Evolutionary conservation across 2,797 vertebrate species (phyloP).

Genomic region (Monodelphis domestica): DNA sequence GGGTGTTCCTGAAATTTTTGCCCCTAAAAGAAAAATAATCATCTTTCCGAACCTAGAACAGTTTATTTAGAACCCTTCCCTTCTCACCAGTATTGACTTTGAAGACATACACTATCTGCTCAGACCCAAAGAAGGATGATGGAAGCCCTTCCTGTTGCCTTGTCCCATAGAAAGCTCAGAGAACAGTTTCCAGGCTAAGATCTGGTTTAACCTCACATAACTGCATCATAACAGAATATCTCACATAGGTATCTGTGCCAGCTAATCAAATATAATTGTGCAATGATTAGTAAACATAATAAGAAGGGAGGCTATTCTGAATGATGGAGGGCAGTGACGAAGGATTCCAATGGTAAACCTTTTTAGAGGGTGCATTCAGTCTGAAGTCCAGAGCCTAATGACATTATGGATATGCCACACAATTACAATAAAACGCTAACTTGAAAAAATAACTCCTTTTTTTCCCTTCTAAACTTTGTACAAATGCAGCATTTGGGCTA

Average conservation of each 20-base stretch:
- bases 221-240: neutral
- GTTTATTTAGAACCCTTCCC: no score
- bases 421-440: constrained; percentile 40
- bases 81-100: neutral
- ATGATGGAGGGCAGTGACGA: constrained; percentile 14
- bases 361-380: constrained; percentile 40
- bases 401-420: constrained; percentile 12
- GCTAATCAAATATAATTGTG: constrained; percentile 17
- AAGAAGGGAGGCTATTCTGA: neutral
- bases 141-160: neutral
- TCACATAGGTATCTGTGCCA: neutral
- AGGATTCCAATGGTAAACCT: neutral
- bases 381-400: constrained; percentile 18
- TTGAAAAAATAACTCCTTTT: neutral
- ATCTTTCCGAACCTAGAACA: neutral
- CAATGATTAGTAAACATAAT: constrained; percentile 27
- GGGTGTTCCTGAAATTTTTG: neutral
- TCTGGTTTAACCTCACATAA: constrained; percentile 14
- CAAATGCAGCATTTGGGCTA: neutral
- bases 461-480: constrained; percentile 50
- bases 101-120: neutral
- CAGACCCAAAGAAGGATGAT: neutral
- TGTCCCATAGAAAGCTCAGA: neutral
- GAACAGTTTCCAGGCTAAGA: constrained; percentile 12
- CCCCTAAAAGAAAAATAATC: neutral